phyloP scores from a whole-genome alignment of 1,140 invertebrate genomes.

The Macrosteles quadrilineatus region DNA sequence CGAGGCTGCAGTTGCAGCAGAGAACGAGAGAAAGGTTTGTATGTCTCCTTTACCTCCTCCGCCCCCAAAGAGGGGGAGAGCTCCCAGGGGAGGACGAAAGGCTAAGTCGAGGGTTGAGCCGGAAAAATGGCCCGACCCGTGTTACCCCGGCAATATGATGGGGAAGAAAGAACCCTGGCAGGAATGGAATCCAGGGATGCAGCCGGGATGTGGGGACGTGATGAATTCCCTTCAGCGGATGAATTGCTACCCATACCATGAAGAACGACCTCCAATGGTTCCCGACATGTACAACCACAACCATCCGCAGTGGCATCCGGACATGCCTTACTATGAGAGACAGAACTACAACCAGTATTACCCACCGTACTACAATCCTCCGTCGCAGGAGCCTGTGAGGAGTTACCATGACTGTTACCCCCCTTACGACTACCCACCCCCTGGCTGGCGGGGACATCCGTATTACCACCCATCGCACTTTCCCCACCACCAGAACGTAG shows the following conservation, averaged over 20 bases:
- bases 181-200: conserved; percentile 29
- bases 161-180: conserved; percentile 21
- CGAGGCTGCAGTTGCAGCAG: conserved; percentile 37
- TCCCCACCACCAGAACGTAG: conserved; percentile 26
- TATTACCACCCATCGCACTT: conserved; percentile 28
- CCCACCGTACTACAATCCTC: conserved; percentile 28
- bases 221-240: conserved; percentile 5
- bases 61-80: conserved; percentile 3
- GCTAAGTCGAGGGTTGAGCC: background rate
- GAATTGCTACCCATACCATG: conserved; percentile 21
- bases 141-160: conserved; percentile 20
- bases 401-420: conserved; percentile 30
- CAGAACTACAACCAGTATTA: conserved; percentile 32
- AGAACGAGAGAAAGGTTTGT: conserved; percentile 34
- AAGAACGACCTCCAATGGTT: conserved; percentile 22
- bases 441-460: conserved; percentile 17
- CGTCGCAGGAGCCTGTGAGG: conserved; percentile 15
- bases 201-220: conserved; percentile 21
- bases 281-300: conserved; percentile 30
- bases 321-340: conserved; percentile 37
- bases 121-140: conserved; percentile 23
- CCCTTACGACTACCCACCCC: conserved; percentile 5
- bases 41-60: conserved; percentile 30
- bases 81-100: background rate
- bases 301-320: conserved; percentile 34